A percentile compares a stretch with the other conserved stretches of the same genome.
phyloP scores from a whole-genome alignment of 1,140 invertebrate genomes.

The Theocolax elegans region DNA sequence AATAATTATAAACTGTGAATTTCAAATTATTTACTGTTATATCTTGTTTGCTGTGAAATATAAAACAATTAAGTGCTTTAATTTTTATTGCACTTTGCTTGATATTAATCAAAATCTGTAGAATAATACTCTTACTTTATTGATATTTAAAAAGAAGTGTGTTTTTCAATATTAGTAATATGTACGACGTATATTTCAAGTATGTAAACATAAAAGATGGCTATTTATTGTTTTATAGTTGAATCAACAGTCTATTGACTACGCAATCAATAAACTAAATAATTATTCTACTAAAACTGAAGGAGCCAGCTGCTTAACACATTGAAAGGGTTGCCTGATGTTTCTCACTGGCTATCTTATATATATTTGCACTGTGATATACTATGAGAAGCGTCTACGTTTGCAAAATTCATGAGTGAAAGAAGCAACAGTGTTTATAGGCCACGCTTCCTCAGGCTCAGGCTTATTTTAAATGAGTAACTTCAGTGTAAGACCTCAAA shows the following conservation, averaged over 20 bases:
- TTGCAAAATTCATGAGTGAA: conserved; percentile 93
- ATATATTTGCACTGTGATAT: conserved; percentile 94
- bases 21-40: neutral
- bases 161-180: too few relatives aligned
- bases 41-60: too few relatives aligned
- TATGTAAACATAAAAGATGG: too few relatives aligned
- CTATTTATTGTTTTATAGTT: conserved; percentile 75
- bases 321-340: conserved; percentile 95
- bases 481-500: too few relatives aligned
- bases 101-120: neutral
- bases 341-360: conserved; percentile 97
- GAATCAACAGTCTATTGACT: conserved; percentile 88
- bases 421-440: conserved; percentile 96
- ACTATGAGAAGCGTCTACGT: conserved; percentile 95
- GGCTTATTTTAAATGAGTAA: too few relatives aligned
- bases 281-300: conserved; percentile 95
- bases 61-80: too few relatives aligned
- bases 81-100: too few relatives aligned
- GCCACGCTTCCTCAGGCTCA: conserved; percentile 92
- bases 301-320: conserved; percentile 89
- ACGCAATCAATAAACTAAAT: conserved; percentile 93
- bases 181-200: too few relatives aligned
- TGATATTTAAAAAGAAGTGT: too few relatives aligned
- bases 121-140: too few relatives aligned
- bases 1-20: neutral